A percentile compares a stretch with the other conserved stretches of the same genome.
Conservation (phyloP, 1,140 invertebrate genomes). For the Copidosoma floridanum region DNA sequence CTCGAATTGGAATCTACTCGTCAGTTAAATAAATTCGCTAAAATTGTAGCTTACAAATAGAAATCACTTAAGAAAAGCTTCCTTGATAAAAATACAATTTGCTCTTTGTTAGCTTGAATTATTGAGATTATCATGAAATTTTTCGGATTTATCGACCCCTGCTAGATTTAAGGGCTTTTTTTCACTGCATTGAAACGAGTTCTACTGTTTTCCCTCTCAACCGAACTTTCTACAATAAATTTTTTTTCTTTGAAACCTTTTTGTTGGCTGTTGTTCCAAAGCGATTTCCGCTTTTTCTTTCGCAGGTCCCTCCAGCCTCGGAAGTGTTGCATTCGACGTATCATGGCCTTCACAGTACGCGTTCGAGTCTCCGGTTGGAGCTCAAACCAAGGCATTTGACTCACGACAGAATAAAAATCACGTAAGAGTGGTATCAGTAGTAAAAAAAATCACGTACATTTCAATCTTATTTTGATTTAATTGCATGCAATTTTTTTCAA, state of each 20-base stretch:
- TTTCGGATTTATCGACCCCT: no score
- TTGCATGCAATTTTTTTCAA: no score
- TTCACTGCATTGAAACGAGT: background rate
- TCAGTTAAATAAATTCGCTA: background rate
- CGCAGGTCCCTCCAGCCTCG: slow-evolving; percentile 47
- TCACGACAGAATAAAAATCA: slow-evolving; percentile 50
- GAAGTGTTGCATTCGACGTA: slow-evolving; percentile 37
- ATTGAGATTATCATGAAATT: slow-evolving; percentile 9
- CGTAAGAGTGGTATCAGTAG: slow-evolving; percentile 44
- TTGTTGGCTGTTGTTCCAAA: no score
- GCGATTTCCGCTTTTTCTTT: background rate
- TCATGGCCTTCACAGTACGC: slow-evolving; percentile 43
- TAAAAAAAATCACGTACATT: no score
- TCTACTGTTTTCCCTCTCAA: background rate
- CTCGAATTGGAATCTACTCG: slow-evolving; percentile 7
- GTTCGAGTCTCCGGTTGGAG: slow-evolving; percentile 49
- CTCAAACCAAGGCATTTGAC: slow-evolving; percentile 49
- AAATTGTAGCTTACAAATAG: no score
- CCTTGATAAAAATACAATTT: slow-evolving; percentile 6
- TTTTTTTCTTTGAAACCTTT: background rate
- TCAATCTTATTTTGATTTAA: no score
- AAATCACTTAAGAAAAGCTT: no score
- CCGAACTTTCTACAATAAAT: background rate
- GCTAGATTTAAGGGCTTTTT: background rate
- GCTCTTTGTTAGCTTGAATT: slow-evolving; percentile 9